Base-by-base conservation (phyloP, 2,113 vertebrate genomes). In the Rhipidura dahli region DNA sequence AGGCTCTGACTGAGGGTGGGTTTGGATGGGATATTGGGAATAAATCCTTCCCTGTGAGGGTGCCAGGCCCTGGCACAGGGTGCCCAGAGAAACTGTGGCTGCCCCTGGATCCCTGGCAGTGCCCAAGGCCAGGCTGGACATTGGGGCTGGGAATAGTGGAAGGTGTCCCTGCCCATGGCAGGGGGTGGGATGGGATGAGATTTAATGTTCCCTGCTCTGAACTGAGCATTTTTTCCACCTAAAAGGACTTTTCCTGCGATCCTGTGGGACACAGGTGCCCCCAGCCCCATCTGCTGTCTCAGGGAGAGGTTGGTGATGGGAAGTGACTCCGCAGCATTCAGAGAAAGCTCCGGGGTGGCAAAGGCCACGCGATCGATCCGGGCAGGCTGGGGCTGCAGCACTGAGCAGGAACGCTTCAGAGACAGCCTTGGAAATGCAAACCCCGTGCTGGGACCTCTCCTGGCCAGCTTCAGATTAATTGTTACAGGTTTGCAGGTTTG, bases 121-220 rank as follows among this genome's bases (percentile, higher is more conserved):
- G 61, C 0, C 61, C 78, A 12, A 40, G 69, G 47, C 45, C 69
- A 13, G 61, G 33, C 1, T 75, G 87, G 66, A 28, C n/a, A n/a
- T n/a, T 0, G 0, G 21, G 11, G 26, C 1, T 50, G 3, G 65
- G 76, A 33, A 3, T 2, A 2, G 9, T 12, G 69, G 53, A 0
- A 47, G 39, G 10, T 60, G 53, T 66, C 39, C 20, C 51, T 44
- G 50, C 35, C 40, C 35, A 7, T 35, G 42, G 42, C 22, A 37
- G 18, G 66, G 66, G 37, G 5, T 53, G 54, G 59, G 1, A 6
- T 19, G 9, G 8, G 45, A 9, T 59, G 27, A n/a, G 3, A 11
- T 75, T 73, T 53, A 20, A 26, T 21, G 45, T n/a, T 60, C 23
- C 5, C 66, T 7, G 13, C 28, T 19, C 45, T 20, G 26, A 21